Evolutionary conservation across 1,140 invertebrate genomes (phyloP).

Genomic region (Drosophila lowei): DNA sequence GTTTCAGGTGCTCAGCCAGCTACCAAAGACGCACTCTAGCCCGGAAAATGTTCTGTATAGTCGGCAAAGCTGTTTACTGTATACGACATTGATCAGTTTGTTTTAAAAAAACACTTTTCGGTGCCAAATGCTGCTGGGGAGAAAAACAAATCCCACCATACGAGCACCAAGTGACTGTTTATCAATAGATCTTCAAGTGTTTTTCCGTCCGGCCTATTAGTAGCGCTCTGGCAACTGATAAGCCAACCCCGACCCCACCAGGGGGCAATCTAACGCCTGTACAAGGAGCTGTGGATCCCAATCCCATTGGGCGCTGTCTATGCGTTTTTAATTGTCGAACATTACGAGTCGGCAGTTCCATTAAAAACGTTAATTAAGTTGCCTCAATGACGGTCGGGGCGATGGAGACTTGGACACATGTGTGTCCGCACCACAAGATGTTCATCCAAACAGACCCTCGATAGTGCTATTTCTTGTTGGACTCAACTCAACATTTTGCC

Average conservation of each 20-base stretch:
- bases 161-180: conserved; percentile 30
- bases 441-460: conserved; percentile 64
- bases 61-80: conserved; percentile 31
- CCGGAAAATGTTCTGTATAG: conserved; percentile 6
- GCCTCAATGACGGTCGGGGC: conserved; percentile 43
- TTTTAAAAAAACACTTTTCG: conserved; percentile 34
- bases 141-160: conserved; percentile 21
- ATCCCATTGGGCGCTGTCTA: conserved; percentile 17
- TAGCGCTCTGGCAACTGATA: conserved; percentile 74
- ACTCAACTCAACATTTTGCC: conserved; percentile 62
- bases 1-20: conserved; percentile 34
- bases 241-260: conserved; percentile 10
- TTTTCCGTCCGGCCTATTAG: conserved; percentile 50
- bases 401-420: conserved; percentile 43
- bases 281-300: conserved; percentile 6
- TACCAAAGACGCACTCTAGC: conserved; percentile 14
- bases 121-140: conserved; percentile 9
- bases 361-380: conserved; percentile 81
- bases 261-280: conserved; percentile 20
- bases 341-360: conserved; percentile 75
- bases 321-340: conserved; percentile 70
- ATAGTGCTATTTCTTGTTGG: conserved; percentile 37
- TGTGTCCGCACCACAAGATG: conserved; percentile 63
- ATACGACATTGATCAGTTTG: conserved; percentile 36
- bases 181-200: conserved; percentile 62